phyloP scores from a whole-genome alignment of 2,888 invertebrate species.

The Chrysina gloriosa region DNA sequence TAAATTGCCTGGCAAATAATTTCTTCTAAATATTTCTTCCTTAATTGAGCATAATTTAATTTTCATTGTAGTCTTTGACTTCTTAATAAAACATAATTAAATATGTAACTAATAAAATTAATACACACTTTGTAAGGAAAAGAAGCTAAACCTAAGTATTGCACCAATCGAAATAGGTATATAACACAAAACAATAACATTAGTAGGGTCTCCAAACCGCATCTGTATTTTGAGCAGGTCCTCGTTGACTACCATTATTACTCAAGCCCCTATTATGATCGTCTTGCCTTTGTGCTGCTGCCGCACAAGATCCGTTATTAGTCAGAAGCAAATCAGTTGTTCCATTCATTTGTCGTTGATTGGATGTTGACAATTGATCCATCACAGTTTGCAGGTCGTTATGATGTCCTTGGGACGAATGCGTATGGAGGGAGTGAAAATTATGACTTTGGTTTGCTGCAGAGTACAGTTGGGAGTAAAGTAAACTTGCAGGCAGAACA shows the following conservation, averaged over 20 bases:
- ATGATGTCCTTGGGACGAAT: slow-evolving; percentile 68
- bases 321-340: slow-evolving; percentile 66
- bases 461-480: slow-evolving; percentile 87
- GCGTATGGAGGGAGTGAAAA: slow-evolving; percentile 76
- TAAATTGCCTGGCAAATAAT: no score
- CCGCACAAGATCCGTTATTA: slow-evolving; percentile 70
- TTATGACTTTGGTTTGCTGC: slow-evolving; percentile 81
- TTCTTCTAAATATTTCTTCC: no score
- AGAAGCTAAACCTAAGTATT: slow-evolving; percentile 6
- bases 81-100: no score
- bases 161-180: slow-evolving; percentile 5
- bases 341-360: slow-evolving; percentile 67
- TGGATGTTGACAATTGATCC: slow-evolving; percentile 79
- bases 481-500: slow-evolving; percentile 82
- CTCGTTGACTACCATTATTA: slow-evolving; percentile 66
- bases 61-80: no score
- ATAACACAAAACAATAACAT: slow-evolving; percentile 29
- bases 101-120: no score
- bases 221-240: slow-evolving; percentile 73
- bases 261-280: slow-evolving; percentile 66
- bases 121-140: not conserved
- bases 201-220: slow-evolving; percentile 84
- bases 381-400: slow-evolving; percentile 81
- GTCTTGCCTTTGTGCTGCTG: slow-evolving; percentile 71
- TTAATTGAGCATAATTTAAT: no score